phyloP scores from a whole-genome alignment of 2,113 vertebrate species.

The Pardalotus punctatus region DNA sequence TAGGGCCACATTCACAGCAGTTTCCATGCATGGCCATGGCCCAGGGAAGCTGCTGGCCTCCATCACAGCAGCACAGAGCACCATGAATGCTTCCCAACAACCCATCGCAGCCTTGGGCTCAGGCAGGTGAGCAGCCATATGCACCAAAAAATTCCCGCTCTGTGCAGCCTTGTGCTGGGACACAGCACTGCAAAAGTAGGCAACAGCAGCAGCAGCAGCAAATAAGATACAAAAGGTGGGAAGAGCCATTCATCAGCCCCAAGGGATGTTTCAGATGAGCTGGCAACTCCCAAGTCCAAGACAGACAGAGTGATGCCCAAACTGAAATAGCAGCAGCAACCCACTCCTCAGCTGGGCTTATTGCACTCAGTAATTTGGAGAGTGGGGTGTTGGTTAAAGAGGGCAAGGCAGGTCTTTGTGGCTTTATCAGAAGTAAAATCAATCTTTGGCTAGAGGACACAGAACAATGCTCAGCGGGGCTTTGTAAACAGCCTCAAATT shows the following conservation, averaged over 20 bases:
- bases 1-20: neutral
- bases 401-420: neutral
- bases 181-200: neutral
- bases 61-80: neutral
- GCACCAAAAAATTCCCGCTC: neutral
- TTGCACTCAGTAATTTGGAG: fast-evolving
- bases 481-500: neutral
- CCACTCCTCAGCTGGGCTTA: neutral
- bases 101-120: neutral
- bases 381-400: neutral
- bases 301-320: neutral
- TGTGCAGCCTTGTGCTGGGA: neutral
- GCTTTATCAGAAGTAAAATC: neutral
- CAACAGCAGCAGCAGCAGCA: neutral
- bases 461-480: neutral
- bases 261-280: neutral
- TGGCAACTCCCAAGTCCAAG: neutral
- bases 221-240: neutral
- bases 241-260: neutral
- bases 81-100: neutral
- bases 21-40: neutral
- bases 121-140: neutral
- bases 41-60: neutral
- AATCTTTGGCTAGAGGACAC: neutral
- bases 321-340: neutral